Base-by-base conservation (phyloP, 2,888 invertebrate species). In the Ellobium chinense region DNA sequence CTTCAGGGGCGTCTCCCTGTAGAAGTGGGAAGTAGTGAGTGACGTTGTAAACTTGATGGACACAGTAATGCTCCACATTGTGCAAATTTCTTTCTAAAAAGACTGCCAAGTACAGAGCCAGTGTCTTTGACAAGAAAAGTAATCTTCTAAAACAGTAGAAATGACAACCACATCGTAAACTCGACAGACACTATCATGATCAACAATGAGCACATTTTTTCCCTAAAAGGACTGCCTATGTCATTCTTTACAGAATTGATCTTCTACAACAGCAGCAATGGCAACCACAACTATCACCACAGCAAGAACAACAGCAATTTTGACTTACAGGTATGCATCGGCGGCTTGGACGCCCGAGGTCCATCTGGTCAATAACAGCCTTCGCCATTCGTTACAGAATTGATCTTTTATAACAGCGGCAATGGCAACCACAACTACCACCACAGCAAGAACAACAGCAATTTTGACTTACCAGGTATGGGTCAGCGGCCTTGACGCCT, bases 1-100 rank as follows among this genome's bases (percentile, higher is more conserved):
- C 36, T 27, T 69, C 80, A 29, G 84, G 76, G 12, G 81, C 76
- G 54, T 82, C 82, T 9, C 82, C 82, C 84, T 84, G 27, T n/a
- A 12, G 14, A 63, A 82, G n/a, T n/a, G n/a, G n/a, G n/a, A n/a
- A n/a, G n/a, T n/a, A n/a, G n/a, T n/a, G n/a, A n/a, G n/a, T n/a
- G n/a, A n/a, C n/a, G n/a, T n/a, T n/a, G n/a, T n/a, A n/a, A n/a
- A n/a, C n/a, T n/a, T n/a, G n/a, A n/a, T n/a, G n/a, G n/a, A n/a
- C n/a, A n/a, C n/a, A n/a, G n/a, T n/a, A n/a, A n/a, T n/a, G n/a
- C n/a, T n/a, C n/a, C n/a, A n/a, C n/a, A n/a, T n/a, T n/a, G n/a
- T n/a, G n/a, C n/a, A n/a, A n/a, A n/a, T n/a, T n/a, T n/a, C n/a
- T n/a, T n/a, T n/a, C n/a, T n/a, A n/a, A n/a, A n/a, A n/a, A n/a